A percentile compares a stretch with the other conserved stretches of the same genome.
Conservation (phyloP, 2,113 vertebrate genomes). For the Chloropsis cyanopogon region DNA sequence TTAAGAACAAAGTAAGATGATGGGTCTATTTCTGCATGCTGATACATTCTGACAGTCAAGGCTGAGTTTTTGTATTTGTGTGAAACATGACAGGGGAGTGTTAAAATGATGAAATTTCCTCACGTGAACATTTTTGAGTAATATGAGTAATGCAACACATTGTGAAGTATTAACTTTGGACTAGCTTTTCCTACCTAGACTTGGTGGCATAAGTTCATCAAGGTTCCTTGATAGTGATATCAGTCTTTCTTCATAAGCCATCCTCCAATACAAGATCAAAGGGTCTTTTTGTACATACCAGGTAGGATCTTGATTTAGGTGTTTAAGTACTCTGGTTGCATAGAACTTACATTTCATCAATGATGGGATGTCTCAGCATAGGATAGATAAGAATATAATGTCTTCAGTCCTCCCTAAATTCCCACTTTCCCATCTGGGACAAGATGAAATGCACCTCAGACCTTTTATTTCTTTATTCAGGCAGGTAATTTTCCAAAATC, state of each 20-base stretch:
- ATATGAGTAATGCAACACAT: not conserved
- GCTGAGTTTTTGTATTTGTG: not conserved
- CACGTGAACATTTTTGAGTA: not conserved
- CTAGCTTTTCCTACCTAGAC: not conserved
- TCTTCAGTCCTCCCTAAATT: not conserved
- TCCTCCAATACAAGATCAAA: not conserved
- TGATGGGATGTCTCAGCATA: not conserved
- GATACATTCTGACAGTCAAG: not conserved
- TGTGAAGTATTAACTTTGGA: not conserved
- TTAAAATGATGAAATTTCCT: not conserved
- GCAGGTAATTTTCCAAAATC: not conserved
- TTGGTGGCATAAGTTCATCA: not conserved
- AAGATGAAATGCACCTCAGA: not conserved
- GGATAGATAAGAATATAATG: not conserved
- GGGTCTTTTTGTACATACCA: not conserved
- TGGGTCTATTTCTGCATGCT: not conserved
- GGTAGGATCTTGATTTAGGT: not conserved
- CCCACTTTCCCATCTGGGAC: not conserved
- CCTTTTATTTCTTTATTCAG: not conserved
- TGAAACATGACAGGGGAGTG: not conserved
- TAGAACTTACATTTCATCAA: not conserved
- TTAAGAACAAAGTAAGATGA: constrained; percentile 86
- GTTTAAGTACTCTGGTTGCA: not conserved
- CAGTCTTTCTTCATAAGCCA: not conserved
- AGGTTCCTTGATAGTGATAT: not conserved